phyloP scores from a whole-genome alignment of 92 coral and sea anemone genomes.

The Phenganax subtilis region DNA sequence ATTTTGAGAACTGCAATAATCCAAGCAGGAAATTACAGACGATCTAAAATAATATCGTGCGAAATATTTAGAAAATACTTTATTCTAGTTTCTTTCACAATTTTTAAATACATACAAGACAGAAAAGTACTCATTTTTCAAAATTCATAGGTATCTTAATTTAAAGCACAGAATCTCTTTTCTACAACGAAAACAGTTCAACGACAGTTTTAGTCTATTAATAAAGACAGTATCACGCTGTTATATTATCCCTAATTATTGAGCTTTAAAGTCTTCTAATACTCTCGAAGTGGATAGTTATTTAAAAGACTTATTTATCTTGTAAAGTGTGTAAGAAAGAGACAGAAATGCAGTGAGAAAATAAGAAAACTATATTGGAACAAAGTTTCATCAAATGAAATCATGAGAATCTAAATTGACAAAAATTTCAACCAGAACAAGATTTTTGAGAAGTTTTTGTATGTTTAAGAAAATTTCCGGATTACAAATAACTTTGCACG shows the following conservation, averaged over 20 bases:
- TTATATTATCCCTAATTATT: not conserved
- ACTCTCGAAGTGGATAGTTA: not conserved
- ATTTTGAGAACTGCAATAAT: slow-evolving; percentile 28
- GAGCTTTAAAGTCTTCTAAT: not conserved
- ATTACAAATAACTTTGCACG: not conserved
- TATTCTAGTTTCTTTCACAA: not conserved
- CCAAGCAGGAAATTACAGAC: slow-evolving; percentile 22
- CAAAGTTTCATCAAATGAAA: not conserved
- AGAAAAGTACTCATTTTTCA: too few species aligned
- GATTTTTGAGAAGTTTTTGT: not conserved
- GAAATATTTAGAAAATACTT: slow-evolving; percentile 5
- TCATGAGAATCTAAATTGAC: too few species aligned
- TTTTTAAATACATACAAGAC: not conserved
- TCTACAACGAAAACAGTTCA: not conserved
- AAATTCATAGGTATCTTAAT: not conserved
- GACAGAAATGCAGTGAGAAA: not conserved
- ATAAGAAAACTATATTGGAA: not conserved
- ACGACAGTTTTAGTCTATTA: not conserved
- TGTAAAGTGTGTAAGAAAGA: too few species aligned
- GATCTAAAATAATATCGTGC: slow-evolving; percentile 23
- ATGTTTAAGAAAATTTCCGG: not conserved
- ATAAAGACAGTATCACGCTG: not conserved
- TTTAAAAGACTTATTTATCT: not conserved
- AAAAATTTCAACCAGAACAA: not conserved
- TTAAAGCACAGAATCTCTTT: not conserved